Base-by-base conservation (phyloP, 2,113 vertebrate species). In the Nannobrachium achirus region DNA sequence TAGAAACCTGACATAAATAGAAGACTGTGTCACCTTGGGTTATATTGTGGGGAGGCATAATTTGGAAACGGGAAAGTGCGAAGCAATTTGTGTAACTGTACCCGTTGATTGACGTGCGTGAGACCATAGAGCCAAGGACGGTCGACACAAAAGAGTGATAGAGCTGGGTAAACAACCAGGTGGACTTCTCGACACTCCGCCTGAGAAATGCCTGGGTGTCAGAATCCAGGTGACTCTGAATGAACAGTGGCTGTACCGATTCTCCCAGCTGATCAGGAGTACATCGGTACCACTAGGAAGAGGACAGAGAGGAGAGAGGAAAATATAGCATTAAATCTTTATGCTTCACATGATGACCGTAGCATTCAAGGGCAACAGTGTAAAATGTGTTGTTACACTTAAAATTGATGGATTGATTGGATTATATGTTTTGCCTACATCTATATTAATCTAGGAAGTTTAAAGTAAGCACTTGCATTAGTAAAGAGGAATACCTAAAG, bases 91-190 rank as follows among this genome's bases (percentile, higher is more conserved):
- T 46, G 40, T 56, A 63, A 90, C 91, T 94, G 4, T 91, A 98
- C 98, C 98, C 98, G 44, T 99, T 99, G 75, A 99, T 99, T 64
- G 97, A 98, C 52, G 98, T 99, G 79, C 96, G 96, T 20, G 98
- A 99, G 89, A 99, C 94, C 82, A 99, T 82, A 14, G 97, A 94
- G 83, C 96, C 94, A 80, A 99, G 95, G 83, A 98, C 90, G 5
- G 95, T 95, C 11, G 96, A 98, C 66, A 98, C 90, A 1, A 99
- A 91, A 19, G 98, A 99, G 75, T 99, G 96, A 69, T 98, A 99
- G 20, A 99, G 92, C 69, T 99, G 98, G 16, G 95, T 98, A 72
- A 99, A 96, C n/a, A 99, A 72, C 95, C 97, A 99, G 87, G 94
- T 89, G 0, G 98, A 99, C 84, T 99, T 99, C 88, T 98, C 96